phyloP scores from a whole-genome alignment of 2,888 invertebrate species.

The Hesperia comma region DNA sequence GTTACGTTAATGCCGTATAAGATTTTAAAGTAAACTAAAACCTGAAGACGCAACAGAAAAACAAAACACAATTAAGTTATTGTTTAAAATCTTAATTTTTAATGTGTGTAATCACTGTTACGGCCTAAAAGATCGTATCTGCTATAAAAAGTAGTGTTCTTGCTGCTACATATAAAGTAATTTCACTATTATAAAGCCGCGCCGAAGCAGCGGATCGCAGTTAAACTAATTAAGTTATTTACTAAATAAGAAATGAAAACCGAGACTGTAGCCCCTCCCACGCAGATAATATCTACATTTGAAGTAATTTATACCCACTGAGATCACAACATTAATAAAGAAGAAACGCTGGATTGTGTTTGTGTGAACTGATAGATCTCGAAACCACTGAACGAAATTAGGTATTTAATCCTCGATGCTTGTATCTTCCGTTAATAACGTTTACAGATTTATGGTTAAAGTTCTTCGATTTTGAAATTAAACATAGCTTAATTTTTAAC shows the following conservation, averaged over 20 bases:
- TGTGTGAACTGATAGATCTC: neutral
- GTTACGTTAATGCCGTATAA: neutral
- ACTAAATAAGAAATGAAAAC: slow-evolving; percentile 15
- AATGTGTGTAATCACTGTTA: neutral
- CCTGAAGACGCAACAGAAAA: too few species aligned
- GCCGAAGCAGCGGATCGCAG: slow-evolving; percentile 11
- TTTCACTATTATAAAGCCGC: slow-evolving; percentile 11
- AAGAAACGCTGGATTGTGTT: neutral
- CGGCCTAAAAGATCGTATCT: slow-evolving; percentile 1
- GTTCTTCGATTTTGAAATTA: too few species aligned
- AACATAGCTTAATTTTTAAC: too few species aligned
- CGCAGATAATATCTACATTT: slow-evolving; percentile 13
- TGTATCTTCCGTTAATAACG: too few species aligned
- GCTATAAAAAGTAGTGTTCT: slow-evolving; percentile 1
- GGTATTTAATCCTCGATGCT: neutral
- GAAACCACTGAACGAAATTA: neutral
- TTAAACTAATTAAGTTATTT: slow-evolving; percentile 20
- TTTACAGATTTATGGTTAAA: too few species aligned
- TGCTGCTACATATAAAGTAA: neutral
- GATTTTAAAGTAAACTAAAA: neutral
- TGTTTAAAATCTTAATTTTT: neutral
- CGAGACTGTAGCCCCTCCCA: slow-evolving; percentile 1
- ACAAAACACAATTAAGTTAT: neutral
- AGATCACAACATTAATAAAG: slow-evolving; percentile 2
- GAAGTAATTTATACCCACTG: slow-evolving; percentile 4